phyloP scores from a whole-genome alignment of 37 sponge, comb jelly and placozoan genomes.

The Corticium candelabrum region DNA sequence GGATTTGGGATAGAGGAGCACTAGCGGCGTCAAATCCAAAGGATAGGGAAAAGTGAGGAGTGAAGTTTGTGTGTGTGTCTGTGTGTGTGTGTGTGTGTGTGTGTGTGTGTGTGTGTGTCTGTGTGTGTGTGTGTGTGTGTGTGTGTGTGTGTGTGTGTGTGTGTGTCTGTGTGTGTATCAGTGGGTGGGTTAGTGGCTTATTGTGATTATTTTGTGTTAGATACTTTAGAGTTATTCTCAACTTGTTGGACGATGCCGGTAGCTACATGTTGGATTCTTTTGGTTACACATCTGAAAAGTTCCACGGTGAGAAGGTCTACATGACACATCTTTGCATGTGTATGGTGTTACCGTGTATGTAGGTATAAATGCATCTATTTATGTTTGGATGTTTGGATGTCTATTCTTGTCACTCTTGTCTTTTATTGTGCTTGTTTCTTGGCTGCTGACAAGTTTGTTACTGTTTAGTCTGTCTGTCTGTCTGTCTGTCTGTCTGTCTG shows the following conservation, averaged over 20 bases:
- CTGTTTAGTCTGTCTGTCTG: too few relatives aligned
- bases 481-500: too few relatives aligned
- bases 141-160: slow-evolving; percentile 2
- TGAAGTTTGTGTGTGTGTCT: too few relatives aligned
- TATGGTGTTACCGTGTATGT: too few relatives aligned
- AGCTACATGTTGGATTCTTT: background rate
- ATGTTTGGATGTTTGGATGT: too few relatives aligned
- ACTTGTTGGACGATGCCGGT: background rate
- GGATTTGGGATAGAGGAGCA: slow-evolving; percentile 1
- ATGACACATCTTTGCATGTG: too few relatives aligned
- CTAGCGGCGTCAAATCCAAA: background rate
- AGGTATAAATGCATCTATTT: too few relatives aligned
- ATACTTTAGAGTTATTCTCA: background rate
- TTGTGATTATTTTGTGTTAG: background rate
- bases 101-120: background rate
- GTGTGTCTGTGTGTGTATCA: background rate
- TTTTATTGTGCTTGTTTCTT: too few relatives aligned
- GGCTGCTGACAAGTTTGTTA: too few relatives aligned
- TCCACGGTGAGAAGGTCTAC: background rate
- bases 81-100: background rate
- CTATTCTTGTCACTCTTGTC: too few relatives aligned
- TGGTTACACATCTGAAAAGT: too few relatives aligned
- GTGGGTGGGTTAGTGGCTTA: background rate
- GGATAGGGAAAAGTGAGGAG: background rate
- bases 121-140: background rate